Evolutionary conservation across 2,797 vertebrate genomes (phyloP).

Genomic region (Gymnothorax reevesii): DNA sequence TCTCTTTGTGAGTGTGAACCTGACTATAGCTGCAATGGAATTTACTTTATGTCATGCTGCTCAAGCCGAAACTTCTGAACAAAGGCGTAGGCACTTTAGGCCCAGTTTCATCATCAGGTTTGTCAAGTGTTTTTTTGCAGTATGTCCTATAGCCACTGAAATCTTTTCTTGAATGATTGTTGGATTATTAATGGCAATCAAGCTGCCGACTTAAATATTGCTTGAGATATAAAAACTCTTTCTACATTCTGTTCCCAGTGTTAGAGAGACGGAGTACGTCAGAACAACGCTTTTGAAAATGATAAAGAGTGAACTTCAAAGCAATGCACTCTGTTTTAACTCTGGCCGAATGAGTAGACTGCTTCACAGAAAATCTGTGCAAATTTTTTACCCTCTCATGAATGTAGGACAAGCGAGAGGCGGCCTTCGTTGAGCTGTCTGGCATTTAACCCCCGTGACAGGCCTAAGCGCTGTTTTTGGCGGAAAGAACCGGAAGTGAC

Average conservation of each 20-base stretch:
- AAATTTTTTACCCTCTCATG: not conserved
- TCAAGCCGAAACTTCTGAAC: not conserved
- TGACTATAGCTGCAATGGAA: not conserved
- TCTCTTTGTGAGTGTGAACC: not conserved
- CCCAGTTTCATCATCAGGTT: not conserved
- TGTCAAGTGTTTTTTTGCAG: not conserved
- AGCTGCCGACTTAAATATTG: not conserved
- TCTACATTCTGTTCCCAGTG: not conserved
- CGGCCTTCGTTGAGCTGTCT: not conserved
- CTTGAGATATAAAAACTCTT: too few relatives aligned
- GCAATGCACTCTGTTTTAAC: not conserved
- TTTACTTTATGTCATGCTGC: not conserved
- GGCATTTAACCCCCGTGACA: not conserved
- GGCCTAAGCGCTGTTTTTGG: not conserved
- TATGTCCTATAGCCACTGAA: not conserved
- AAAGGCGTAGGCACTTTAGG: not conserved
- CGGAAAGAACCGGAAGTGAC: constrained; percentile 23
- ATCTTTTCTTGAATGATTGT: not conserved
- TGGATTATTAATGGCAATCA: not conserved
- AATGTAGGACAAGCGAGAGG: not conserved
- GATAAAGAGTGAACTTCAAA: not conserved
- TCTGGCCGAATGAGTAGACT: not conserved
- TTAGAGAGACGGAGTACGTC: not conserved
- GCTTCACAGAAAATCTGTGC: not conserved
- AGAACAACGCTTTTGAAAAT: not conserved